A percentile compares a stretch with the other conserved stretches of the same genome.
These are phyloP conservation scores for Willowsia nigromaculata DNA, from an alignment of 2,888 invertebrate genomes.

Conservation along the genomic window DNA sequence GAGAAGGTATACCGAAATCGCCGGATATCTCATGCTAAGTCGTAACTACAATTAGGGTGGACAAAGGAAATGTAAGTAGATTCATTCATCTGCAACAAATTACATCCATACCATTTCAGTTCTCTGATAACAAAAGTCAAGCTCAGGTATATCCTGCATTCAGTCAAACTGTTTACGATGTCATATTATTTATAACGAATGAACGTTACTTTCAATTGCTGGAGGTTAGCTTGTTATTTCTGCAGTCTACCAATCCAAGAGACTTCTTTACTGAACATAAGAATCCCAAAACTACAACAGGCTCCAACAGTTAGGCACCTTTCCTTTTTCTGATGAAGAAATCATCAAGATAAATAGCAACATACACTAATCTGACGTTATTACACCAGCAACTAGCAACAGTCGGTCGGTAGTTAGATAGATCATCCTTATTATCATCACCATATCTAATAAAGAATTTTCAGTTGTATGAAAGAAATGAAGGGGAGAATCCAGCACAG, in stretches of 20 bases:
- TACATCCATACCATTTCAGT: not conserved
- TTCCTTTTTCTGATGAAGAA: conserved; percentile 3
- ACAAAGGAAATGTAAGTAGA: not conserved
- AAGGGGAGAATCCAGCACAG: not conserved
- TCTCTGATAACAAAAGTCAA: not conserved
- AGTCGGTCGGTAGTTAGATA: not conserved
- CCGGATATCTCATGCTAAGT: not conserved
- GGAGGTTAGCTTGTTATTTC: too few relatives aligned
- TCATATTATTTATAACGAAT: too few relatives aligned
- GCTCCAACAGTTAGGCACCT: not conserved
- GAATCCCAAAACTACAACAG: too few relatives aligned
- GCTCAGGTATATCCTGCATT: too few relatives aligned
- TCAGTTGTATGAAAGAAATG: too few relatives aligned
- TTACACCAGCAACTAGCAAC: not conserved
- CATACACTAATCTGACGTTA: conserved; percentile 37
- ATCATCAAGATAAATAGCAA: conserved; percentile 51
- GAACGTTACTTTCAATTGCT: too few relatives aligned
- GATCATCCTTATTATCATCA: conserved; percentile 49
- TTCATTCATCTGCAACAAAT: not conserved
- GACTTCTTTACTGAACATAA: too few relatives aligned
- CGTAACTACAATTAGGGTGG: not conserved
- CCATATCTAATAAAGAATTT: not conserved
- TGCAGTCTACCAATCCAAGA: too few relatives aligned
- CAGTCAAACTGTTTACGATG: too few relatives aligned
- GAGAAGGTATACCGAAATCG: not conserved